Percentiles rank a stretch among this genome's conserved stretches.
Evolutionary conservation across 2,113 vertebrate species (phyloP).

Genomic region (Neodon shergylaensis): DNA sequence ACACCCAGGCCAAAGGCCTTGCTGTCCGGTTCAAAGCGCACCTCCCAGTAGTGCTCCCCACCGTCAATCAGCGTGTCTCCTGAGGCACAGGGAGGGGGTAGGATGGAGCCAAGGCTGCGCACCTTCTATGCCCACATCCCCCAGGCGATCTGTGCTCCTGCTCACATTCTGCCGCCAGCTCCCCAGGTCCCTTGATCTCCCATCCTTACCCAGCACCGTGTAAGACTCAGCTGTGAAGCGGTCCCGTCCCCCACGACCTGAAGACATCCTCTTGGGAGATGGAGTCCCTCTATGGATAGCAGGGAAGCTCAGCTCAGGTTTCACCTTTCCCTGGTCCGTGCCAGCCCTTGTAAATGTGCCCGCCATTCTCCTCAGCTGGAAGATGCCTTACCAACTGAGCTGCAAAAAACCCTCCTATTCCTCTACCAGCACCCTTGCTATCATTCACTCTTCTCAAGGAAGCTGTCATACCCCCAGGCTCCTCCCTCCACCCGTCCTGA

Average conservation of each 20-base stretch:
- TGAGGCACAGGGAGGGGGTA: constrained; percentile 9
- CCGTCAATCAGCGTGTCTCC: constrained; percentile 94
- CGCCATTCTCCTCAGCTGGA: background rate
- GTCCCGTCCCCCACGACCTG: constrained; percentile 90
- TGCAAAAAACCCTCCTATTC: background rate
- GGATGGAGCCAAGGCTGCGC: background rate
- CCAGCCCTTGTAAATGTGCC: background rate
- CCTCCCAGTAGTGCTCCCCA: constrained; percentile 97
- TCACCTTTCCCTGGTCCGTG: background rate
- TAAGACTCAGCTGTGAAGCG: constrained; percentile 97
- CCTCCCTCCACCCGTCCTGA: background rate
- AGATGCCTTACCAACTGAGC: background rate
- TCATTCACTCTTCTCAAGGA: background rate
- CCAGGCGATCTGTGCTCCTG: background rate
- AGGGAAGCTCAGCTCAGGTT: background rate
- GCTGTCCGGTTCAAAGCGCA: constrained; percentile 94
- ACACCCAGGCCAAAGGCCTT: constrained; percentile 94
- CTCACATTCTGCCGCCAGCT: background rate
- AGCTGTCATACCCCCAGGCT: background rate
- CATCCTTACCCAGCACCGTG: constrained; percentile 93
- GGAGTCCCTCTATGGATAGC: constrained; percentile 88
- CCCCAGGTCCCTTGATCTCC: background rate
- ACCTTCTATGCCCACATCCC: background rate
- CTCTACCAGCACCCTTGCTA: background rate
- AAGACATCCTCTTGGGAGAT: constrained; percentile 94